phyloP scores from a whole-genome alignment of 1,140 invertebrate species.

The Zaprionus davidi region DNA sequence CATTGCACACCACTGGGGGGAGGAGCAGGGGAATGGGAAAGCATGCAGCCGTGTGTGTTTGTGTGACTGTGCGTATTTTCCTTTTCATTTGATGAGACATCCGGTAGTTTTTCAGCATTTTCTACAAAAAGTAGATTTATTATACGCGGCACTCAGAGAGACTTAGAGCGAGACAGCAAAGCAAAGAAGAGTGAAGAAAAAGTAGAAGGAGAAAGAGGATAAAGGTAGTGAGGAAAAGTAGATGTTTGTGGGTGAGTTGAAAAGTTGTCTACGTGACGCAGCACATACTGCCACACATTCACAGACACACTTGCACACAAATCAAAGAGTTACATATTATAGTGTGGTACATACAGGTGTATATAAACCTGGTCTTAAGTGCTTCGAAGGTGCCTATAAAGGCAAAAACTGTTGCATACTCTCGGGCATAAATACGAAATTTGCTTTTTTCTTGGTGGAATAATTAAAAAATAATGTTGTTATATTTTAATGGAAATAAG shows the following conservation, averaged over 20 bases:
- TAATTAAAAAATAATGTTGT: no score
- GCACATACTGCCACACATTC: conserved; percentile 2
- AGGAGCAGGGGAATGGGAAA: background rate
- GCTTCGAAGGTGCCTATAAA: background rate
- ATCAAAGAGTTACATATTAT: background rate
- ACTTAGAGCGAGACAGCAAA: conserved; percentile 18
- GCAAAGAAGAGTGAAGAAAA: background rate
- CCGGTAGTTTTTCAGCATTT: conserved; percentile 56
- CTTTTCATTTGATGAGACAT: conserved; percentile 56
- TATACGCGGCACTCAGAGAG: conserved; percentile 46
- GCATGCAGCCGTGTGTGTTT: conserved; percentile 20
- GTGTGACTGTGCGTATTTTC: conserved; percentile 43
- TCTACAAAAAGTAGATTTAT: conserved; percentile 65
- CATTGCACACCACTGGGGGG: conserved; percentile 3
- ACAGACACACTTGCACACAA: background rate
- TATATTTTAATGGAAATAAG: background rate
- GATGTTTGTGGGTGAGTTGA: background rate
- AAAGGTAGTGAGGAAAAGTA: background rate
- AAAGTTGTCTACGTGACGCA: conserved; percentile 34
- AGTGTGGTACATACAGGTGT: conserved; percentile 8
- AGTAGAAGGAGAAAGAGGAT: background rate
- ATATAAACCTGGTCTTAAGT: background rate
- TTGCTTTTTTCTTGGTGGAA: no score
- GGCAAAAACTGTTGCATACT: conserved; percentile 5
- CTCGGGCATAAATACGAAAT: background rate